These are phyloP conservation scores for Echinometra lucunter DNA, from an alignment of 53 echinoderm and acorn worm genomes.

Conservation along the genomic window DNA sequence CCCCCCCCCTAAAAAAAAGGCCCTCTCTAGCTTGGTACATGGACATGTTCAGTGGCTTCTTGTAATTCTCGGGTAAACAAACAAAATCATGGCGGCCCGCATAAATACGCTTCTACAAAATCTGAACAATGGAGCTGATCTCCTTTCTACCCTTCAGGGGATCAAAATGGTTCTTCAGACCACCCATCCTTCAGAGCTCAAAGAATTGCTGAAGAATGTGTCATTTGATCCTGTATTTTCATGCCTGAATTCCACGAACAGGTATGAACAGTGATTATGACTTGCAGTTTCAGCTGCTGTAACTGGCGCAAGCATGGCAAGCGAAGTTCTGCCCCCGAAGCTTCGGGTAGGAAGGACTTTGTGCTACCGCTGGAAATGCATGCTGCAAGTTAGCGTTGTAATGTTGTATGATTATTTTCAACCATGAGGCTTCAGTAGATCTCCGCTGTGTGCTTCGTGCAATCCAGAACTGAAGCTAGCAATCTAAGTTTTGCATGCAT, in stretches of 20 bases:
- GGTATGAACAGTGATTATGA: slow-evolving; percentile 47
- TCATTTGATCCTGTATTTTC: slow-evolving; percentile 82
- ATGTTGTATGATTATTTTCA: too few relatives aligned
- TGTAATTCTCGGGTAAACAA: too few relatives aligned
- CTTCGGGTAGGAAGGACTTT: neutral
- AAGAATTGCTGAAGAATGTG: slow-evolving; percentile 72
- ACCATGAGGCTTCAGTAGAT: too few relatives aligned
- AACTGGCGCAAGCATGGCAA: neutral
- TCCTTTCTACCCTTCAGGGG: slow-evolving; percentile 63
- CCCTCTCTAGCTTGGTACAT: too few relatives aligned
- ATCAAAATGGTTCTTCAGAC: slow-evolving; percentile 64
- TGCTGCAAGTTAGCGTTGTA: too few relatives aligned
- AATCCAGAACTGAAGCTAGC: too few relatives aligned
- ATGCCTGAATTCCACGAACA: slow-evolving; percentile 75
- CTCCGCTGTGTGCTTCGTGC: too few relatives aligned
- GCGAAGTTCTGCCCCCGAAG: neutral
- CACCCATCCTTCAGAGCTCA: slow-evolving; percentile 73
- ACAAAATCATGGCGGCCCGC: slow-evolving; percentile 56
- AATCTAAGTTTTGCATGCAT: too few relatives aligned
- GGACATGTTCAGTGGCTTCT: too few relatives aligned
- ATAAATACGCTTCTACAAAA: slow-evolving; percentile 69
- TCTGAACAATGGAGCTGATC: slow-evolving; percentile 67
- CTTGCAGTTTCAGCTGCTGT: slow-evolving; percentile 3
- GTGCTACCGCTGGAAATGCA: neutral
- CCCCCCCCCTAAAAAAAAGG: too few relatives aligned